Base-by-base conservation (phyloP, 1,140 invertebrate genomes). In the Drosophila leontia region DNA sequence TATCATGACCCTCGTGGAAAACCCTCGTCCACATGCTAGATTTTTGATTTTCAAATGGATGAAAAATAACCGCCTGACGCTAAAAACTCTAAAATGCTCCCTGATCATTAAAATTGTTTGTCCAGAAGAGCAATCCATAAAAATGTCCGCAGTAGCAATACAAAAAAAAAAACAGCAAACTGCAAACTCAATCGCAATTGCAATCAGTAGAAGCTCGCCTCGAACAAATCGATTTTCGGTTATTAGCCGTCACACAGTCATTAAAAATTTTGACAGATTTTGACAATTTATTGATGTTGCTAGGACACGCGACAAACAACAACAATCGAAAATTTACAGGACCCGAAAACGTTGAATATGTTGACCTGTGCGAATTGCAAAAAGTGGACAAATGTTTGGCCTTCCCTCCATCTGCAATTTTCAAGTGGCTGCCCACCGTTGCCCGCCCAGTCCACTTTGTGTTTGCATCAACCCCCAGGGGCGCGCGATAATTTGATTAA, bases 181-280 rank as follows among this genome's bases (percentile, higher is more conserved):
- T 34, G 47, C 75, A 65, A 78, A 78, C 60, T 57, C 70, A 82
- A 62, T 64, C 26, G 37, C 64, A 81, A 62, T 51, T 37, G 45
- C 62, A 63, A 83, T 82, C 59, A 59, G 60, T 45, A 34, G 57
- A 26, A 15, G 1, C 0, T 50, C 55, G 79, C 63, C 79, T 80
- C 56, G 76, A 81, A 74, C 78, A 74, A 88, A 88, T 88, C 78
- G 85, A 88, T 88, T 90, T 69, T 75, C 61, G 58, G 80, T 71
- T 88, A 88, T 90, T 81, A 90, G 63, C 61, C 85, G 85, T 88
- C 85, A 81, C 84, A 87, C 85, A 90, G 63, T 90, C 85, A 90
- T 88, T 88, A 90, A 85, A 88, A 85, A 85, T 88, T 88, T 88
- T 88, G 85, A 88, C 85, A 88, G 78, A 68, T 85, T 88, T 88